Base-by-base conservation (phyloP, 2,888 invertebrate genomes). In the Drosophila histrio region DNA sequence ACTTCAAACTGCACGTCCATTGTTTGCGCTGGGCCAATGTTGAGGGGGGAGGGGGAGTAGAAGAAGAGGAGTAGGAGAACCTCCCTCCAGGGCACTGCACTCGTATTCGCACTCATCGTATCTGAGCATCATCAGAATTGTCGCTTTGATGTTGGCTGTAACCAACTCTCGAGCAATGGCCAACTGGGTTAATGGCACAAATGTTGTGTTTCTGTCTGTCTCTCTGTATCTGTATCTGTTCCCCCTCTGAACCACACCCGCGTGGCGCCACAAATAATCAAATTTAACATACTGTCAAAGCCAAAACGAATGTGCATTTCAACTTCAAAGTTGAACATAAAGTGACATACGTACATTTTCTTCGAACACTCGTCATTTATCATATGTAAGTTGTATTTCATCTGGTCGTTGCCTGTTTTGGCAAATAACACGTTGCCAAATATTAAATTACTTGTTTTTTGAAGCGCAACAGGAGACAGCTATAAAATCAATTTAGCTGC, bases 401-500 rank as follows among this genome's bases (percentile, higher is more conserved):
- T 7, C 8, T 22, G 43, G 19, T 47, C 43, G 19, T 47, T 41
- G 54, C 24, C 47, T 59, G 36, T 57, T 39, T 32, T 5, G 13
- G 3, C 7, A n/a, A 61, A 61, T n/a, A 77, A 78, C 67, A 76
- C 56, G 66, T 60, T 72, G 61, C 52, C 57, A 68, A 60, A 83
- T 87, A 87, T 84, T 84, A 72, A 87, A 84, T 79, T 74, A 72
- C 87, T 69, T 82, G 87, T 77, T 79, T 71, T 56, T 60, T 52
- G 58, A 67, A 47, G 73, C 79, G 70, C 87, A 77, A 79, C 84
- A 74, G 68, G 66, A 74, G 70, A 73, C 70, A 82, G 63, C 61
- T 60, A 59, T 36, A 66, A 56, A 54, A 56, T 32, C 21, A 36
- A 3, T 22, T 26, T 21, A 64, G 80, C 44, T 68, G 54, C 56